These are phyloP conservation scores for Tiliqua scincoides DNA, from an alignment of 2,113 vertebrate species.

Conservation along the genomic window DNA sequence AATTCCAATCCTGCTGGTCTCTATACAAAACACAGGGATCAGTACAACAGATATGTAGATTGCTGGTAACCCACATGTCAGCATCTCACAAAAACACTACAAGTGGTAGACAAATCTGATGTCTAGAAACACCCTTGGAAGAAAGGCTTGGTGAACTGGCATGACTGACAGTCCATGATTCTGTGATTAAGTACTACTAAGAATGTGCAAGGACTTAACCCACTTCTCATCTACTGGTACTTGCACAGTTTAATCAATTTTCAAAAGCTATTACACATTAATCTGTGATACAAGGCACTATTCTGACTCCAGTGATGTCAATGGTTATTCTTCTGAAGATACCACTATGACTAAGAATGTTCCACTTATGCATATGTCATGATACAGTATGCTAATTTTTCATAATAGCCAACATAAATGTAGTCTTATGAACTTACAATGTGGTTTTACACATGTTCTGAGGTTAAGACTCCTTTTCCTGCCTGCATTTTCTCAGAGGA, in stretches of 20 bases:
- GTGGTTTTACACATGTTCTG: not conserved
- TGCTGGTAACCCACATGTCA: not conserved
- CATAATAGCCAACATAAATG: not conserved
- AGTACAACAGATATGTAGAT: not conserved
- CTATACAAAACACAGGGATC: not conserved
- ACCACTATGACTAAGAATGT: not conserved
- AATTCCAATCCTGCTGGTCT: too few species aligned
- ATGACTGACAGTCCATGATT: not conserved
- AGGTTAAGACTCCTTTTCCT: not conserved
- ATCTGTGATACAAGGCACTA: not conserved
- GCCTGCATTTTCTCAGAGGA: not conserved
- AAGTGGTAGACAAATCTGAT: not conserved
- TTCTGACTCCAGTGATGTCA: not conserved
- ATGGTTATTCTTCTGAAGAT: not conserved
- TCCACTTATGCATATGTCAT: not conserved
- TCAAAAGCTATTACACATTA: not conserved
- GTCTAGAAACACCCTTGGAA: not conserved
- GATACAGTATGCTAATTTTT: not conserved
- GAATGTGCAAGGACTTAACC: not conserved
- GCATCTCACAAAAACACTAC: not conserved
- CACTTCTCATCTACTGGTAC: not conserved
- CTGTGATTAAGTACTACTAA: not conserved
- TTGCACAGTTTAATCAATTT: not conserved
- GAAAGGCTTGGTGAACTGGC: not conserved
- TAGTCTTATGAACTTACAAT: not conserved